phyloP scores from a whole-genome alignment of 2,797 vertebrate species.

The Schizopygopsis malacanthus region DNA sequence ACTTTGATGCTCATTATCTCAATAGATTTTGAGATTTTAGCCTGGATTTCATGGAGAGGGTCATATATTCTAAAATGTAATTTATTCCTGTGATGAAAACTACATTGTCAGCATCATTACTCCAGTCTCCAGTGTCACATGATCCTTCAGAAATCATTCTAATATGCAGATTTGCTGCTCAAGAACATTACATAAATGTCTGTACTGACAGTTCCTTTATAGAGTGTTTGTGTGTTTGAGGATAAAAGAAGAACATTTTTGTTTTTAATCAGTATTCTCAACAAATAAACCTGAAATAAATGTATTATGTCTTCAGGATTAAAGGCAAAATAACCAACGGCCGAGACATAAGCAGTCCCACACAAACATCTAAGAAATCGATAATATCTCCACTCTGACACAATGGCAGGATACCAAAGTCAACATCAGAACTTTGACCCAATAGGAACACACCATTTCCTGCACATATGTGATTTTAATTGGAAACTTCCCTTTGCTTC shows the following conservation, averaged over 20 bases:
- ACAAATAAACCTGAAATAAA: constrained; percentile 4
- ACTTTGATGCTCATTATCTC: too few species aligned
- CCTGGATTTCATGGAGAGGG: too few species aligned
- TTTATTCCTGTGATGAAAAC: background rate
- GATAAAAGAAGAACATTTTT: background rate
- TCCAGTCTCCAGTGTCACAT: background rate
- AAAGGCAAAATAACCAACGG: background rate
- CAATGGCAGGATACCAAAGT: constrained; percentile 20
- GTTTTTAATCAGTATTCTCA: background rate
- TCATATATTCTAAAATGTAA: background rate
- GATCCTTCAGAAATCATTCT: background rate
- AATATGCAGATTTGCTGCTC: background rate
- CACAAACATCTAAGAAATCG: background rate
- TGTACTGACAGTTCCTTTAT: background rate
- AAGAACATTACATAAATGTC: background rate
- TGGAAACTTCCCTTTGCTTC: constrained; percentile 54
- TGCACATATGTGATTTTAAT: constrained; percentile 66
- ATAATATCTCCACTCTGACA: background rate
- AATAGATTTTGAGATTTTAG: too few species aligned
- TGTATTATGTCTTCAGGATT: background rate
- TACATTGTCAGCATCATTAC: background rate
- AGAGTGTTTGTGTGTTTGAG: background rate
- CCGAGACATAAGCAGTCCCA: too few species aligned
- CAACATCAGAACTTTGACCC: constrained; percentile 35
- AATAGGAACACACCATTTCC: constrained; percentile 53